Evolutionary conservation across 2,888 invertebrate genomes (phyloP).

Genomic region (Phytoseiulus persimilis): DNA sequence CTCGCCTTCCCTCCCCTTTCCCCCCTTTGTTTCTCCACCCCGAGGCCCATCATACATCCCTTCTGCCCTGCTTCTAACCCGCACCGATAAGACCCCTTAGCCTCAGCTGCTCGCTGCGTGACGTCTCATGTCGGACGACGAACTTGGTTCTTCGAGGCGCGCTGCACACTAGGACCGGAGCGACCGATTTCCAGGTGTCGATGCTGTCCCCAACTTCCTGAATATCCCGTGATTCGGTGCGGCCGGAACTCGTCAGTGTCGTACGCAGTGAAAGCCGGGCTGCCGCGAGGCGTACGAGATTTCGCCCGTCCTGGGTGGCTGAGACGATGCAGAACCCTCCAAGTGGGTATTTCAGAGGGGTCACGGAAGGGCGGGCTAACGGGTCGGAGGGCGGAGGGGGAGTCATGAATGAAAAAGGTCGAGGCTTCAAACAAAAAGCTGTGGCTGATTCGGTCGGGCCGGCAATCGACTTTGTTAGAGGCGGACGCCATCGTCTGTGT

Average conservation of each 20-base stretch:
- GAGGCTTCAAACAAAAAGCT: background rate
- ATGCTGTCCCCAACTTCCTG: background rate
- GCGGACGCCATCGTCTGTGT: background rate
- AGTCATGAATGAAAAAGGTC: background rate
- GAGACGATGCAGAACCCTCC: background rate
- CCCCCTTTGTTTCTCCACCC: background rate
- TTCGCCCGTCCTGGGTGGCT: no score
- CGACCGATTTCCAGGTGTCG: background rate
- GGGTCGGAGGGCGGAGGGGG: background rate
- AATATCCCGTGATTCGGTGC: no score
- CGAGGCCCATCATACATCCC: background rate
- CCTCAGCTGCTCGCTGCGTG: background rate
- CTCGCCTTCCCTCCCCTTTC: background rate
- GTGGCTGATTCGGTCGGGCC: background rate
- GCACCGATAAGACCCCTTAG: background rate
- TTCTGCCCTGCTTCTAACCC: background rate
- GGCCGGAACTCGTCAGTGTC: no score
- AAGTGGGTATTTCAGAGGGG: background rate
- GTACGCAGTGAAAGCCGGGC: no score
- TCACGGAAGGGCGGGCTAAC: background rate
- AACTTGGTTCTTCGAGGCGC: background rate
- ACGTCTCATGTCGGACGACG: background rate
- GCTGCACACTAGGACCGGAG: background rate
- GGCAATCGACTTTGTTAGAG: background rate
- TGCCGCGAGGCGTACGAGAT: no score